A percentile compares a stretch with the other conserved stretches of the same genome.
These are phyloP conservation scores for Tricholaema leucomelas DNA, from an alignment of 2,113 vertebrate genomes.

Conservation along the genomic window DNA sequence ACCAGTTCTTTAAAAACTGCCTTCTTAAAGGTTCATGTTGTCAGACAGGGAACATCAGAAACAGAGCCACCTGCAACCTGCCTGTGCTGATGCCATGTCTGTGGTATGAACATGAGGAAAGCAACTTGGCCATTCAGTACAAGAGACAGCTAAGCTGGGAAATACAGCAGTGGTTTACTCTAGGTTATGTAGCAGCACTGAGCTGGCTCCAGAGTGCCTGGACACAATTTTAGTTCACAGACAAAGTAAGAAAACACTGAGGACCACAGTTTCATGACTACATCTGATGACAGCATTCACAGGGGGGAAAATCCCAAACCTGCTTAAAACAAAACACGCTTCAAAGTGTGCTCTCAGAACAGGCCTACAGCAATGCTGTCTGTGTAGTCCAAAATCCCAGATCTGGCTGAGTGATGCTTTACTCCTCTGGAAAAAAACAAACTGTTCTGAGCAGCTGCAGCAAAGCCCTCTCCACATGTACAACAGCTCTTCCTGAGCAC, in stretches of 20 bases:
- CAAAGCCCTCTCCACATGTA: background rate
- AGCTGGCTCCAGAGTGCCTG: background rate
- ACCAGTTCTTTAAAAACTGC: background rate
- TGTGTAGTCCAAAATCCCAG: background rate
- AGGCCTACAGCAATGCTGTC: rapidly evolving
- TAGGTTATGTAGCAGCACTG: background rate
- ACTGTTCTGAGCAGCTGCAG: background rate
- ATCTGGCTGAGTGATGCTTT: background rate
- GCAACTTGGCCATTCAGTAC: background rate
- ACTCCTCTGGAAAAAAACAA: background rate
- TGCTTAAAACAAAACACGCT: background rate
- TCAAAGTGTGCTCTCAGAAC: background rate
- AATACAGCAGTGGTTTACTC: background rate
- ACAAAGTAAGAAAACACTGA: background rate
- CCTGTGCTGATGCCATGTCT: background rate
- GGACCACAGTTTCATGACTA: background rate
- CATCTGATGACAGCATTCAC: background rate
- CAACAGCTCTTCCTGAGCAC: background rate
- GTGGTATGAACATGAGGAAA: background rate
- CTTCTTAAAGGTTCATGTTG: background rate
- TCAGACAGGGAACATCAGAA: background rate
- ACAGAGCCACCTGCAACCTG: background rate
- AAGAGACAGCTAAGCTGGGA: background rate
- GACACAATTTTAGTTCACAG: background rate
- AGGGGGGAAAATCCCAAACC: background rate